A percentile compares a stretch with the other conserved stretches of the same genome.
phyloP scores from a whole-genome alignment of 2,797 vertebrate genomes.

The Chelon labrosus region DNA sequence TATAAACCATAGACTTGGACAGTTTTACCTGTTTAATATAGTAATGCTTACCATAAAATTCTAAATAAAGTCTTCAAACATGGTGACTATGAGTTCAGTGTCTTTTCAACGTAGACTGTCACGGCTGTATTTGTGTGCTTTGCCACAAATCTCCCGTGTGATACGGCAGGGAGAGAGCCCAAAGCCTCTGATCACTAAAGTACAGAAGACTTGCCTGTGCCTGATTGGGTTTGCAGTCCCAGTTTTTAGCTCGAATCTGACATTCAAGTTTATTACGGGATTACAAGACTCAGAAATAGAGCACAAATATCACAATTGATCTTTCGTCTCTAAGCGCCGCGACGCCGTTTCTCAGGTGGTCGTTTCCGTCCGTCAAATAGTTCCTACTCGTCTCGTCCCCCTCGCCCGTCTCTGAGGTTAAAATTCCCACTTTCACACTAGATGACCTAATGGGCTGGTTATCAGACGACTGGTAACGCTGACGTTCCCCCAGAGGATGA shows the following conservation, averaged over 20 bases:
- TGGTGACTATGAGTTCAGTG: no score
- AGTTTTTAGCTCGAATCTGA: conserved; percentile 27
- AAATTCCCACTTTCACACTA: background rate
- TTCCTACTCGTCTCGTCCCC: background rate
- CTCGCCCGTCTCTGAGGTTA: background rate
- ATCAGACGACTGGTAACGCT: background rate
- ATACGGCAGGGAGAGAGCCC: background rate
- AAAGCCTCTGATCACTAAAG: conserved; percentile 10
- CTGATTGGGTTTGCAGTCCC: conserved; percentile 23
- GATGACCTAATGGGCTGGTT: background rate
- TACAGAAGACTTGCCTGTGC: conserved; percentile 15
- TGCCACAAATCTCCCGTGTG: background rate
- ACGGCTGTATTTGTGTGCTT: background rate
- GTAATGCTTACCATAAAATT: background rate
- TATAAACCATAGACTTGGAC: no score
- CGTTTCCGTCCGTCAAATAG: background rate
- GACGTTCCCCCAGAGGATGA: background rate
- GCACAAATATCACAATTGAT: background rate
- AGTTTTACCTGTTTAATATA: no score
- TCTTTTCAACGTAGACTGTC: background rate
- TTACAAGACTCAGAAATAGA: background rate
- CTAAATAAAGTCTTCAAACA: background rate
- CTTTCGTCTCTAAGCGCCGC: background rate
- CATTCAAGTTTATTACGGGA: conserved; percentile 37
- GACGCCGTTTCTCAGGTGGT: background rate